Evolutionary conservation across 2,113 vertebrate species (phyloP).

Genomic region (Condylura cristata): DNA sequence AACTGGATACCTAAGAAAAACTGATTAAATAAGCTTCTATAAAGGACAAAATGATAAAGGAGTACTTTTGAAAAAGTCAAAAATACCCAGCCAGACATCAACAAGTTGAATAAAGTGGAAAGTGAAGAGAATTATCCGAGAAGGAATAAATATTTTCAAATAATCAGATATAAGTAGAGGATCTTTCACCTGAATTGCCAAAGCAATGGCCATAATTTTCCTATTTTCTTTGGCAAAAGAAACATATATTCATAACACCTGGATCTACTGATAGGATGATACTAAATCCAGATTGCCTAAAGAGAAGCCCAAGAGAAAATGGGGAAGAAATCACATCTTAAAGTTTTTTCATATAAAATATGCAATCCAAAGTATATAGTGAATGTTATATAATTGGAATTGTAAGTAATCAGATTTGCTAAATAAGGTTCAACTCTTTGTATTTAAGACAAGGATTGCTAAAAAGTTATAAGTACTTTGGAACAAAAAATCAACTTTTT

Average conservation of each 20-base stretch:
- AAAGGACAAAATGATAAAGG: background rate
- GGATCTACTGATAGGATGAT: constrained; percentile 8
- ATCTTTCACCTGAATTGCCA: background rate
- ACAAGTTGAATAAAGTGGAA: constrained; percentile 9
- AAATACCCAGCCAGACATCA: background rate
- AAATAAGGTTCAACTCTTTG: constrained; percentile 52
- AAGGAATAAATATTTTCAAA: constrained; percentile 24
- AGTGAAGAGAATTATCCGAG: background rate
- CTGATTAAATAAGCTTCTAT: background rate
- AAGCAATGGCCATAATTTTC: background rate
- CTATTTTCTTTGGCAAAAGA: constrained; percentile 41
- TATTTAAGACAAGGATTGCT: constrained; percentile 55
- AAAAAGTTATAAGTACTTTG: constrained; percentile 64
- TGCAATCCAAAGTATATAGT: constrained; percentile 46
- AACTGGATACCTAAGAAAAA: background rate
- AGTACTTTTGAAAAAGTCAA: background rate
- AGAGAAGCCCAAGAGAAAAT: background rate
- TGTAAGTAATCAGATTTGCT: constrained; percentile 48
- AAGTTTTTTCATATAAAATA: constrained; percentile 29
- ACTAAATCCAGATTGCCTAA: constrained; percentile 33
- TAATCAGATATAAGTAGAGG: background rate
- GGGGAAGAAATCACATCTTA: background rate
- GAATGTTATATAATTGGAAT: constrained; percentile 57
- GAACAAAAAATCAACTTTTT: background rate
- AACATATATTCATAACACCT: constrained; percentile 40